phyloP scores from a whole-genome alignment of 2,888 invertebrate species.

The Aphidoletes aphidimyza region DNA sequence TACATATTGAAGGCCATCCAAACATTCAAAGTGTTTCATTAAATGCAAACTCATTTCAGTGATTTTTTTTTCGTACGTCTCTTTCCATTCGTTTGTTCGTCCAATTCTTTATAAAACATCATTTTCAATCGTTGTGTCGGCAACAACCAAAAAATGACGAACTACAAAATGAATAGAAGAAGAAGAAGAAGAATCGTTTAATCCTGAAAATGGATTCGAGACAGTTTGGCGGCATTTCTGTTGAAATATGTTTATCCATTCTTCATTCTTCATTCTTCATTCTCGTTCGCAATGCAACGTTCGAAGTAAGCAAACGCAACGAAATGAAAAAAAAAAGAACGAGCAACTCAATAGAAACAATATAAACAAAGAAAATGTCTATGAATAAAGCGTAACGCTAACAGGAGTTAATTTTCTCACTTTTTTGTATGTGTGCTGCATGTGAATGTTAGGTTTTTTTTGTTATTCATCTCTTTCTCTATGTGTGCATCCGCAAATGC shows the following conservation, averaged over 20 bases:
- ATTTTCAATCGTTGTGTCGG: background rate
- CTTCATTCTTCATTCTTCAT: too few species aligned
- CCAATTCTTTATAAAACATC: too few species aligned
- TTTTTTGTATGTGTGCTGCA: too few species aligned
- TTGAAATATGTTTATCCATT: conserved; percentile 41
- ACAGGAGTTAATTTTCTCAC: conserved; percentile 47
- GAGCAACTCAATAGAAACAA: conserved; percentile 31
- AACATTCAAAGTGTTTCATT: background rate
- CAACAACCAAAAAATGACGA: background rate
- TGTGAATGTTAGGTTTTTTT: too few species aligned
- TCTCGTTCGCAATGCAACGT: background rate
- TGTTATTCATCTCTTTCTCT: background rate
- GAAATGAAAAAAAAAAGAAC: background rate
- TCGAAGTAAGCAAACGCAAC: background rate
- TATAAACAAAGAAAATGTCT: conserved; percentile 51
- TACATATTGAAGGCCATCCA: background rate
- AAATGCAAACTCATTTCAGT: conserved; percentile 42
- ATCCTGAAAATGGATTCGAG: conserved; percentile 54
- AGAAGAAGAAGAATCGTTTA: background rate
- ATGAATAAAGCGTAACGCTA: conserved; percentile 44
- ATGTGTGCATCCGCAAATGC: background rate
- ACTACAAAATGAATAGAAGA: background rate
- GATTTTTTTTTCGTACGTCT: too few species aligned
- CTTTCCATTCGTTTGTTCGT: background rate
- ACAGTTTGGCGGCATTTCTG: conserved; percentile 52